phyloP scores from a whole-genome alignment of 2,797 vertebrate genomes.

The Meriones psammophilus region DNA sequence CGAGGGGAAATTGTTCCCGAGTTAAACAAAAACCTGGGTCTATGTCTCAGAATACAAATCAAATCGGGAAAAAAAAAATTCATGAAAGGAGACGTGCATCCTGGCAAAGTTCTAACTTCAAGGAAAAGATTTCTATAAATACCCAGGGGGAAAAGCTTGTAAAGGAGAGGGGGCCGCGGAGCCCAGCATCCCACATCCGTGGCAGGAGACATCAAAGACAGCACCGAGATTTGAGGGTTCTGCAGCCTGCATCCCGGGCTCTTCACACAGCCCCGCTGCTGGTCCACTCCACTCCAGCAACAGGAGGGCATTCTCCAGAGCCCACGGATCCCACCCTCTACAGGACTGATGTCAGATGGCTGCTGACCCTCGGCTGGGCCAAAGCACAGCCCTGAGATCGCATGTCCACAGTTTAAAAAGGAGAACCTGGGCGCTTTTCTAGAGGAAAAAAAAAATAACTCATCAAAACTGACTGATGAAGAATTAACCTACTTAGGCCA shows the following conservation, averaged over 20 bases:
- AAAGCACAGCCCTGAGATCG: neutral
- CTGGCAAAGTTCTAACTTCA: slow-evolving; percentile 16
- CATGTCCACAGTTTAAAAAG: neutral
- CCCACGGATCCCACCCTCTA: neutral
- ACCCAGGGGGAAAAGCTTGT: neutral
- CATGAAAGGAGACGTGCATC: neutral
- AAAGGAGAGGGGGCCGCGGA: neutral
- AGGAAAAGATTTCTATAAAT: slow-evolving; percentile 17
- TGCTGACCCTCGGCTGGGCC: neutral
- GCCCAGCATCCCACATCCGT: neutral
- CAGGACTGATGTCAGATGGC: neutral
- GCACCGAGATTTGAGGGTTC: neutral
- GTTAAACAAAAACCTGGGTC: slow-evolving; percentile 37
- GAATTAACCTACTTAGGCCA: neutral
- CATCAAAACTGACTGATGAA: neutral
- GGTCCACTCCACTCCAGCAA: neutral
- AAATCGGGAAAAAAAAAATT: neutral
- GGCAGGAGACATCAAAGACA: neutral
- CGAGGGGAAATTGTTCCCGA: neutral
- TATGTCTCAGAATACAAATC: slow-evolving; percentile 59
- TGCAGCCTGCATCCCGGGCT: neutral
- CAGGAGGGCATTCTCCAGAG: neutral
- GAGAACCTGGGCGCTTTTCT: neutral
- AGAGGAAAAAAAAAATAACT: slow-evolving; percentile 44
- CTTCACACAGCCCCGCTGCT: neutral